Evolutionary conservation across 2,113 vertebrate genomes (phyloP).

Genomic region (Boleophthalmus pectinirostris): DNA sequence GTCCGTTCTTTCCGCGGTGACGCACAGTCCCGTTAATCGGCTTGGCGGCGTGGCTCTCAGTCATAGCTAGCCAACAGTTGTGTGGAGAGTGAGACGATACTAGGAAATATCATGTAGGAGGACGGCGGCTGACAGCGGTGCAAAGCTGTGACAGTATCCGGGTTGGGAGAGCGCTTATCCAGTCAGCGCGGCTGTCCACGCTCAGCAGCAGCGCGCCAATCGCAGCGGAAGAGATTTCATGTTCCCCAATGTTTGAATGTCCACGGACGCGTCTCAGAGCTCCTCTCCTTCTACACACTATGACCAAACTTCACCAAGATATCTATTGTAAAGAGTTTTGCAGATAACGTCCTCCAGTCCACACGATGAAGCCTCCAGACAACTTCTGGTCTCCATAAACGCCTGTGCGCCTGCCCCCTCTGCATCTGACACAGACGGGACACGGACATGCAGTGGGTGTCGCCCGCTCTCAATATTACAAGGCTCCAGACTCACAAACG

Average conservation of each 20-base stretch:
- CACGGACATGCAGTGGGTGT: too few relatives aligned
- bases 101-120: slow-evolving; percentile 57
- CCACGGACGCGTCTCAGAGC: not conserved
- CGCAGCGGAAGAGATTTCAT: slow-evolving; percentile 4
- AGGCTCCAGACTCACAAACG: too few relatives aligned
- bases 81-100: slow-evolving; percentile 19
- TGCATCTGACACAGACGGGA: not conserved
- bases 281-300: not conserved
- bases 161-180: slow-evolving; percentile 7
- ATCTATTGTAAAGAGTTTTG: not conserved
- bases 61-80: slow-evolving; percentile 63
- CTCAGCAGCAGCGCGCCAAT: slow-evolving; percentile 7
- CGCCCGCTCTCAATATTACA: too few relatives aligned
- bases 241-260: not conserved
- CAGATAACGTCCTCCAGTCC: not conserved
- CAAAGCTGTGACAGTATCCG: slow-evolving; percentile 44
- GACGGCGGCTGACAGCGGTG: slow-evolving; percentile 34
- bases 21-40: slow-evolving; percentile 53
- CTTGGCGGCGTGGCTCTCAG: slow-evolving; percentile 62
- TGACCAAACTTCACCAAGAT: not conserved
- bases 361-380: not conserved
- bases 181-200: slow-evolving; percentile 6
- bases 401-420: not conserved
- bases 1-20: slow-evolving; percentile 63
- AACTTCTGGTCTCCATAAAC: not conserved